phyloP scores from a whole-genome alignment of 2,888 invertebrate genomes.

The Agonum fuliginosum region DNA sequence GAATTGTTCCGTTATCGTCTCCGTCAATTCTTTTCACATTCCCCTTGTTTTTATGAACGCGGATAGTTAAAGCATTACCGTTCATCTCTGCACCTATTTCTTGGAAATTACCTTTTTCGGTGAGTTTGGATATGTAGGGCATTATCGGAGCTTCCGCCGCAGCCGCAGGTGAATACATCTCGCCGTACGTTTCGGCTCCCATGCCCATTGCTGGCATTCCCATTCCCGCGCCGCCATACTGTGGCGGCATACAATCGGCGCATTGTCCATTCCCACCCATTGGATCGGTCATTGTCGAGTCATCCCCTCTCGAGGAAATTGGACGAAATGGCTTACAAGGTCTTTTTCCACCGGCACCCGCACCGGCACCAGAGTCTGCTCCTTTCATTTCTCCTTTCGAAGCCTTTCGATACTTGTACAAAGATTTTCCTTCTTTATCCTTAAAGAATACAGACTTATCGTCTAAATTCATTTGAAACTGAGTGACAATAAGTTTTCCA shows the following conservation, averaged over 20 bases:
- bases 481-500: constrained; percentile 79
- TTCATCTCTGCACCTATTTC: constrained; percentile 81
- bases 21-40: constrained; percentile 72
- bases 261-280: constrained; percentile 45
- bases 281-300: neutral
- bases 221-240: too few relatives aligned
- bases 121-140: neutral
- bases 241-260: constrained; percentile 45
- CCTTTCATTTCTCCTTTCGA: constrained; percentile 45
- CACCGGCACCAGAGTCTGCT: neutral
- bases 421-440: constrained; percentile 71
- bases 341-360: neutral
- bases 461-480: constrained; percentile 76
- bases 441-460: constrained; percentile 72
- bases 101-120: constrained; percentile 72
- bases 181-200: too few relatives aligned
- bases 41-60: constrained; percentile 77
- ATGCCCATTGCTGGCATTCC: too few relatives aligned
- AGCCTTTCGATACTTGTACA: constrained; percentile 71
- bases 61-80: constrained; percentile 79
- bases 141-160: neutral
- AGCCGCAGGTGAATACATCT: neutral
- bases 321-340: constrained; percentile 6
- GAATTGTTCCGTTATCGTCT: constrained; percentile 72
- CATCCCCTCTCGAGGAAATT: neutral